Percentiles rank a stretch among this genome's conserved stretches.
Evolutionary conservation across 2,888 invertebrate genomes (phyloP).

Genomic region (Venusia cambrica): DNA sequence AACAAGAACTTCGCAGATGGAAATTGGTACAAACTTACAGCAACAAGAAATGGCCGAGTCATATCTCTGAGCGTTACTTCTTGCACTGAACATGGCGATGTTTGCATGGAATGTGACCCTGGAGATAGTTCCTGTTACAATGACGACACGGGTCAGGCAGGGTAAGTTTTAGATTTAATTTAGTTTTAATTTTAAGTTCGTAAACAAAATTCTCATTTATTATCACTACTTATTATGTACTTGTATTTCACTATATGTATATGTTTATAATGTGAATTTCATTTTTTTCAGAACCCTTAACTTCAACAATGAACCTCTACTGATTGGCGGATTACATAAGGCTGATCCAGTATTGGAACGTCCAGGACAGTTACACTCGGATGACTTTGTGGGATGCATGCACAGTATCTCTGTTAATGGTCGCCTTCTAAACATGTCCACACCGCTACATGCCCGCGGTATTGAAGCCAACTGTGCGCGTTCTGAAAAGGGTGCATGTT

Average conservation of each 20-base stretch:
- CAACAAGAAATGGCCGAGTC: constrained; percentile 93
- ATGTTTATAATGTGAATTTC: too few relatives aligned
- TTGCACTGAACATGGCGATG: constrained; percentile 92
- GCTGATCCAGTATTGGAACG: constrained; percentile 94
- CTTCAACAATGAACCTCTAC: constrained; percentile 93
- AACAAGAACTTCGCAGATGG: constrained; percentile 89
- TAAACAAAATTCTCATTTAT: too few relatives aligned
- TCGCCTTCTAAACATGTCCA: constrained; percentile 89
- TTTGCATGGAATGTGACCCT: constrained; percentile 92
- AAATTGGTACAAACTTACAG: constrained; percentile 94
- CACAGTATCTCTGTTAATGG: constrained; percentile 95
- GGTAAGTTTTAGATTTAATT: constrained; percentile 89
- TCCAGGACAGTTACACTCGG: constrained; percentile 94
- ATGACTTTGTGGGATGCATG: constrained; percentile 96
- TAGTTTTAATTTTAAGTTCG: too few relatives aligned
- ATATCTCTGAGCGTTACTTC: constrained; percentile 90
- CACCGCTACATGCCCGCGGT: constrained; percentile 86
- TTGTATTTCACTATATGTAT: too few relatives aligned
- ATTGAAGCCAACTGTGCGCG: constrained; percentile 89
- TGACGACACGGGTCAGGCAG: constrained; percentile 92
- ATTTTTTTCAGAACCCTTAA: constrained; percentile 89
- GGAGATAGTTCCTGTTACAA: constrained; percentile 91
- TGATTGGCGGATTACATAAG: constrained; percentile 91
- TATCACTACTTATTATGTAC: neutral
- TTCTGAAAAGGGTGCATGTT: constrained; percentile 84